A percentile compares a stretch with the other conserved stretches of the same genome.
Evolutionary conservation across 2,888 invertebrate species (phyloP).

Genomic region (Keiferia lycopersicella): DNA sequence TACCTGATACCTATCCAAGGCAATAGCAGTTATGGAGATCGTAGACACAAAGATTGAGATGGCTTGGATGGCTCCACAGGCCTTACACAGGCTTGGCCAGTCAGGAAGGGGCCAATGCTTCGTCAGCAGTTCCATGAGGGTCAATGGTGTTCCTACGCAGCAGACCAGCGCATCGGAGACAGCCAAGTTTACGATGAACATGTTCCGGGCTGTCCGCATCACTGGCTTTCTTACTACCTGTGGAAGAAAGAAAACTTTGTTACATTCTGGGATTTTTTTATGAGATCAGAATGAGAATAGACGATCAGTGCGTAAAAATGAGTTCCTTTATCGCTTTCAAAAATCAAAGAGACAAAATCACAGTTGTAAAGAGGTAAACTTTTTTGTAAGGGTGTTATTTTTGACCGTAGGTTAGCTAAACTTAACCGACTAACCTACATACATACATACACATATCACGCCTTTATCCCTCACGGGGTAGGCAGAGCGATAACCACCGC

Average conservation of each 20-base stretch:
- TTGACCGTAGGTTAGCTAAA: too few species aligned
- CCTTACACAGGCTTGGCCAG: constrained; percentile 89
- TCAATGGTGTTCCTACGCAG: neutral
- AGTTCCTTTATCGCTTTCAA: too few species aligned
- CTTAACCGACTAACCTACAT: too few species aligned
- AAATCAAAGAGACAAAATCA: too few species aligned
- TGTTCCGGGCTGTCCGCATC: constrained; percentile 96
- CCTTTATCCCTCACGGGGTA: too few species aligned
- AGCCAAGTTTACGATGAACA: constrained; percentile 85
- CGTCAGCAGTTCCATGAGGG: constrained; percentile 84
- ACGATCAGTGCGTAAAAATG: too few species aligned
- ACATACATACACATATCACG: too few species aligned
- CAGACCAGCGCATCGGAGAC: constrained; percentile 25
- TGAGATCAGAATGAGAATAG: too few species aligned
- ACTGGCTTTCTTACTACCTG: constrained; percentile 91
- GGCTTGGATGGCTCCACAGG: constrained; percentile 92
- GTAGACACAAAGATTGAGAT: constrained; percentile 88
- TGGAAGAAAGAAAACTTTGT: constrained; percentile 35
- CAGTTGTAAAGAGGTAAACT: too few species aligned
- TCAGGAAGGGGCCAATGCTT: constrained; percentile 94
- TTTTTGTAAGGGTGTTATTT: too few species aligned
- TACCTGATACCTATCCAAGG: constrained; percentile 91
- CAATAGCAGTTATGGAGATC: constrained; percentile 84
- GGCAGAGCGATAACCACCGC: too few species aligned
- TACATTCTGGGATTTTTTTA: too few species aligned